Evolutionary conservation across 1,140 invertebrate genomes (phyloP), one percentile per base, ranked within the genome.

Genomic region (Propsilocerus akamusi): DNA sequence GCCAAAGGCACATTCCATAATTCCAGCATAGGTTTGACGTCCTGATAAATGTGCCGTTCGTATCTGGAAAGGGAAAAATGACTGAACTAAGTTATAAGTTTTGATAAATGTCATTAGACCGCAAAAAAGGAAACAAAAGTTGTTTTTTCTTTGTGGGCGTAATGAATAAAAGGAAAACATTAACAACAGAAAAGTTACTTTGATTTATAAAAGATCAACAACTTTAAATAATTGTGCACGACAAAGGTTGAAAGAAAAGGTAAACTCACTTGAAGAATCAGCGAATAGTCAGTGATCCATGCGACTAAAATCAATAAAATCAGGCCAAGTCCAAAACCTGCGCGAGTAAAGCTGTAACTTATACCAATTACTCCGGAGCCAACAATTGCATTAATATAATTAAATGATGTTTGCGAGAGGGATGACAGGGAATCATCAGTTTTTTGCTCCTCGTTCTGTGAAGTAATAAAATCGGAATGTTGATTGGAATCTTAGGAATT

Each of bases 381-480:
- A 52, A 91, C 81, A 57, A 92, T 91, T n/a, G 86, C 89, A 68
- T 92, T 92, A 60, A 92, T 87, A 66, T 88, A 90, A 72, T 92
- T 92, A 68, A 90, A 90, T 66, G 81, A 85, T 51, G 86, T 83
- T 68, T 81, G 74, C n/a, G 81, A 77, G 48, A 89, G 68, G 48
- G 63, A 64, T 55, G 63, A 65, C 55, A 65, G 52, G 47, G 59
- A 55, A 51, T 65, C 62, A 30, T 56, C 54, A 34, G 57, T 53
- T 48, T 53, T 53, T 30, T 46, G 52, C 54, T 54, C 54, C 34
- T 55, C 51, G 28, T 52, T 49, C 34, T 54, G 52, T 49, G 24
- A 54, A 49, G 50, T 3, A 30, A 30, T 7, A 34, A n/a, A 34
- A n/a, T n/a, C n/a, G n/a, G n/a, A n/a, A n/a, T n/a, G n/a, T n/a